Conservation (phyloP, 2,888 invertebrate species). For the Luperina testacea region DNA sequence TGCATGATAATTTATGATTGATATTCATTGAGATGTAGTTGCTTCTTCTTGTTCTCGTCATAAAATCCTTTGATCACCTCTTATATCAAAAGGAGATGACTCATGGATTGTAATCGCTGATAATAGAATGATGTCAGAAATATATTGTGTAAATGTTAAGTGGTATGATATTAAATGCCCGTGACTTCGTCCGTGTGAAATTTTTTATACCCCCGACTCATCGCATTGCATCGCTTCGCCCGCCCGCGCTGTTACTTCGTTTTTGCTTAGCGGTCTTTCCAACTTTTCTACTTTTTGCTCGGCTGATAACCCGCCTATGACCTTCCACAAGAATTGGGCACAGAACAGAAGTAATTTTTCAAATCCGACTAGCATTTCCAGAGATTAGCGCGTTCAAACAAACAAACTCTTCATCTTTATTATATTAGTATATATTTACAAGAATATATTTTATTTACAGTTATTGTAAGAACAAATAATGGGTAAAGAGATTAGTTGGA, state of each 20-base stretch:
- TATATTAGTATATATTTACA: background rate
- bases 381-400: background rate
- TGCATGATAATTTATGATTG: slow-evolving; percentile 9
- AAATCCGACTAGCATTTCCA: background rate
- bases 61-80: slow-evolving; percentile 22
- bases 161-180: too few relatives aligned
- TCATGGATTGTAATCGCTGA: slow-evolving; percentile 11
- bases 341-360: background rate
- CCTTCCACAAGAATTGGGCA: too few relatives aligned
- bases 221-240: background rate
- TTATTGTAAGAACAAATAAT: slow-evolving; percentile 42
- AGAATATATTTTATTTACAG: slow-evolving; percentile 27
- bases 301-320: too few relatives aligned
- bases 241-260: background rate
- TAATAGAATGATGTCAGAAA: slow-evolving; percentile 11
- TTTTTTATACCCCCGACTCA: too few relatives aligned
- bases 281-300: background rate
- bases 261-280: background rate
- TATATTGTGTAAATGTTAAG: too few relatives aligned
- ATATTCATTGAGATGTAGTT: background rate
- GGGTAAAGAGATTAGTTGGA: slow-evolving; percentile 50
- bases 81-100: slow-evolving; percentile 1
- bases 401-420: background rate
- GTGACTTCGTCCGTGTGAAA: background rate
- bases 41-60: background rate